Base-by-base conservation (phyloP, 2,113 vertebrate species). In the Mustela lutreola region DNA sequence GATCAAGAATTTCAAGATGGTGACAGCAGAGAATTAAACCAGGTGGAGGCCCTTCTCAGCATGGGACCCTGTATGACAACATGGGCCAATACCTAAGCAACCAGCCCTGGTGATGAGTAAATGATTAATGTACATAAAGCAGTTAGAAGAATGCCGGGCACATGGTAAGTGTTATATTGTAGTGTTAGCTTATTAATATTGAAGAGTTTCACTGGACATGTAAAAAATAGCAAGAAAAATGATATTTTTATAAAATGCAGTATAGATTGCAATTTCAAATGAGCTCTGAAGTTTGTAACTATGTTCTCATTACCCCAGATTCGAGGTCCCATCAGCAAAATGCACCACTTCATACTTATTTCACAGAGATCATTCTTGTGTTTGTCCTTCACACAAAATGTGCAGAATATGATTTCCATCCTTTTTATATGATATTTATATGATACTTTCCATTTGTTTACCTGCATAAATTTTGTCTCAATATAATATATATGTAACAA, bases 191-290 rank as follows among this genome's bases (percentile, higher is more conserved):
- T 78, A 56, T 42, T 50, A 18, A 79, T 82, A 94, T 60, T 60
- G 42, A 65, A 50, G 60, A 56, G 19, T 67, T 94, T 85, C 63
- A 75, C 1, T 75, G 76, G 82, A n/a, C 4, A 33, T 48, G n/a
- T 26, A 80, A 75, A 26, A 89, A 92, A 76, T 39, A 95, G 6
- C 73, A 88, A 62, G 19, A 16, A 85, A 92, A 87, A 79, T 53
- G 19, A 1, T 6, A 45, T n/a, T 26, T 11, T 50, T 90, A 31
- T 24, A 33, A 78, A 12, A 33, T 39, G 12, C 33, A 31, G 26
- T 21, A 28, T 62, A 82, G 50, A 56, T 53, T 22, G 76, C 85
- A 90, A 33, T 83, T 96, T 87, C 19, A 39, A 83, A 70, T 14
- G n/a, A 58, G 9, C 11, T 92, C 65, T 88, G 14, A 90, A 85